phyloP scores from a whole-genome alignment of 2,797 vertebrate species.

The Urophycis tenuis region DNA sequence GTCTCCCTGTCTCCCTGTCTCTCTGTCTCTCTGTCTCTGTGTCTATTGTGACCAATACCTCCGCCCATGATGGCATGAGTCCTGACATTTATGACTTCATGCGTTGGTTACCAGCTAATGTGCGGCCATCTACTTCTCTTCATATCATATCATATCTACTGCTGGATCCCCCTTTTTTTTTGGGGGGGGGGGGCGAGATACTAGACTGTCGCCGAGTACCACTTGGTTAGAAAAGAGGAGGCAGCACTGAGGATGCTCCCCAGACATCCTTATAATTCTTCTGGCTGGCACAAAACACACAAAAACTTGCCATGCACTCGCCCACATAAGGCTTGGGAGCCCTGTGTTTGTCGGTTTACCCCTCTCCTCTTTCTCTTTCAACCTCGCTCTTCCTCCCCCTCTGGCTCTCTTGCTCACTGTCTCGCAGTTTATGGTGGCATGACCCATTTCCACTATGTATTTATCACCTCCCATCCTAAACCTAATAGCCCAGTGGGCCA shows the following conservation, averaged over 20 bases:
- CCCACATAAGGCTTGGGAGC: too few species aligned
- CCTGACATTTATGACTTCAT: too few species aligned
- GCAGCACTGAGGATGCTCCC: too few species aligned
- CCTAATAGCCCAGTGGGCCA: neutral
- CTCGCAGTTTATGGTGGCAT: neutral
- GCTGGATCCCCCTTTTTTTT: neutral
- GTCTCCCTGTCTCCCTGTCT: too few species aligned
- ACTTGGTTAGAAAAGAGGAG: too few species aligned
- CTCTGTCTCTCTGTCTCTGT: too few species aligned
- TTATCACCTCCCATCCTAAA: neutral
- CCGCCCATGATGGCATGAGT: too few species aligned
- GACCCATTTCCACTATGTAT: neutral
- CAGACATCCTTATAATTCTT: neutral
- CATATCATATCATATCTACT: constrained; percentile 8
- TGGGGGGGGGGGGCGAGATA: neutral
- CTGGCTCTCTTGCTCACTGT: neutral
- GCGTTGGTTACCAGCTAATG: constrained; percentile 1
- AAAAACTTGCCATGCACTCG: neutral
- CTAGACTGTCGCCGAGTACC: neutral
- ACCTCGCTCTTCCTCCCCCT: neutral
- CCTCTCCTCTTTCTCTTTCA: neutral
- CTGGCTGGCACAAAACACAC: neutral
- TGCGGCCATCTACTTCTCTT: constrained; percentile 11
- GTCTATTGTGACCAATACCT: too few species aligned
- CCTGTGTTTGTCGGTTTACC: neutral